Evolutionary conservation across 2,888 invertebrate species (phyloP).

Genomic region (Spodoptera exigua): DNA sequence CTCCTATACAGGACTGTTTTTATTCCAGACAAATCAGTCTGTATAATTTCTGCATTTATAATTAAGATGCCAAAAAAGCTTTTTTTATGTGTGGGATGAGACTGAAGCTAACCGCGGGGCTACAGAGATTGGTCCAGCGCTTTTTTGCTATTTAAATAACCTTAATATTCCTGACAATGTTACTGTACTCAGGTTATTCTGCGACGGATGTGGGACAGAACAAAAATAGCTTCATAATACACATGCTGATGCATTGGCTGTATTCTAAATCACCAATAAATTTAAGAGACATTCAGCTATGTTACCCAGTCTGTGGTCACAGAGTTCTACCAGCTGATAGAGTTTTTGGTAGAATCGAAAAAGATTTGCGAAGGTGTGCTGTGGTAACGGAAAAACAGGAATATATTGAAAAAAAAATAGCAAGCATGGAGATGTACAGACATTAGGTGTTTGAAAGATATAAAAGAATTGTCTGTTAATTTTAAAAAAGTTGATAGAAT

Average conservation of each 20-base stretch:
- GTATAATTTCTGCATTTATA: constrained; percentile 30
- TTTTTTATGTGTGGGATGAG: constrained; percentile 10
- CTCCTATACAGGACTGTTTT: constrained; percentile 29
- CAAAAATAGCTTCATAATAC: constrained; percentile 32
- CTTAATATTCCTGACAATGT: constrained; percentile 14
- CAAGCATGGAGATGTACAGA: constrained; percentile 8
- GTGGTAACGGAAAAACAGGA: constrained; percentile 17
- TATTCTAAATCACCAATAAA: too few relatives aligned
- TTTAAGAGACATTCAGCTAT: too few relatives aligned
- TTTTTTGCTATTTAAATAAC: constrained; percentile 20
- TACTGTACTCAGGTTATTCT: constrained; percentile 17
- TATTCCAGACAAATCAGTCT: constrained; percentile 31
- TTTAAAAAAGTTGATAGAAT: constrained; percentile 14
- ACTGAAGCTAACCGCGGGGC: constrained; percentile 22
- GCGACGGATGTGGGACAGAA: constrained; percentile 36
- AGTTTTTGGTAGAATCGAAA: constrained; percentile 32
- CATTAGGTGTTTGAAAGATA: constrained; percentile 11
- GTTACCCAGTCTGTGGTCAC: constrained; percentile 45
- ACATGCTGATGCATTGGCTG: constrained; percentile 23
- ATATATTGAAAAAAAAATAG: constrained; percentile 6
- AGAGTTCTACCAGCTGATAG: constrained; percentile 43
- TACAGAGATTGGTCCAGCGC: constrained; percentile 28
- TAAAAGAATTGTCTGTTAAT: constrained; percentile 17
- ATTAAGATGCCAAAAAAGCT: constrained; percentile 15
- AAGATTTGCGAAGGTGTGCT: constrained; percentile 35